A percentile compares a stretch with the other conserved stretches of the same genome.
These are phyloP conservation scores for Salmo trutta DNA, from an alignment of 2,797 vertebrate species.

Conservation along the genomic window DNA sequence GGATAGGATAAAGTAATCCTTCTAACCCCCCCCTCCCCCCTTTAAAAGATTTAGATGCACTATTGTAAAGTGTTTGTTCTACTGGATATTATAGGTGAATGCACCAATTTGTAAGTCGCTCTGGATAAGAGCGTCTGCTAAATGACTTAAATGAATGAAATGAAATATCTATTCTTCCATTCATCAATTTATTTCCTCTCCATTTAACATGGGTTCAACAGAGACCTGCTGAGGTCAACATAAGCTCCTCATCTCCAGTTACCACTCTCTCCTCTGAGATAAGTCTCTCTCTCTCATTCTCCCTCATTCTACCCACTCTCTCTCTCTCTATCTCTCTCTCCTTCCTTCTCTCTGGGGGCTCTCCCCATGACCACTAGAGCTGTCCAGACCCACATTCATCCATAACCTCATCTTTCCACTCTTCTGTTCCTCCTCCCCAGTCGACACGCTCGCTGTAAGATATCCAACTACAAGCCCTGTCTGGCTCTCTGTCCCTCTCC, in stretches of 20 bases:
- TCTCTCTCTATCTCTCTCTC: background rate
- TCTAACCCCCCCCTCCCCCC: too few relatives aligned
- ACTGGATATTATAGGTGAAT: too few relatives aligned
- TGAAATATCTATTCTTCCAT: background rate
- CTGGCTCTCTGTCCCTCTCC: conserved; percentile 25
- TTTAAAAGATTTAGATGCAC: too few relatives aligned
- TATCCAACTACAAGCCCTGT: conserved; percentile 34
- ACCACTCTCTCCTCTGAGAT: background rate
- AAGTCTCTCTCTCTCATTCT: background rate
- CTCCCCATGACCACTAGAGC: conserved; percentile 10
- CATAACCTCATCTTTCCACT: conserved; percentile 12
- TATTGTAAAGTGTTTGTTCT: too few relatives aligned
- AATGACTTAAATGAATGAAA: too few relatives aligned
- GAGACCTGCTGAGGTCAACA: too few relatives aligned
- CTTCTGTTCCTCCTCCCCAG: conserved; percentile 2
- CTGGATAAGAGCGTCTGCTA: too few relatives aligned
- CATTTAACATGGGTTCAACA: too few relatives aligned
- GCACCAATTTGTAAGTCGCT: too few relatives aligned
- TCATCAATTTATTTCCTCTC: background rate
- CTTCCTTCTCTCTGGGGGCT: conserved; percentile 9
- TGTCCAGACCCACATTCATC: conserved; percentile 8
- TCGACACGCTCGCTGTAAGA: conserved; percentile 22
- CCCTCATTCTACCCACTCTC: background rate
- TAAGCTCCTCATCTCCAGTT: background rate
- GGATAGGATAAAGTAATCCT: too few relatives aligned